Percentiles rank a stretch among this genome's conserved stretches.
phyloP scores from a whole-genome alignment of 2,797 vertebrate genomes.

The Etheostoma nigrum region DNA sequence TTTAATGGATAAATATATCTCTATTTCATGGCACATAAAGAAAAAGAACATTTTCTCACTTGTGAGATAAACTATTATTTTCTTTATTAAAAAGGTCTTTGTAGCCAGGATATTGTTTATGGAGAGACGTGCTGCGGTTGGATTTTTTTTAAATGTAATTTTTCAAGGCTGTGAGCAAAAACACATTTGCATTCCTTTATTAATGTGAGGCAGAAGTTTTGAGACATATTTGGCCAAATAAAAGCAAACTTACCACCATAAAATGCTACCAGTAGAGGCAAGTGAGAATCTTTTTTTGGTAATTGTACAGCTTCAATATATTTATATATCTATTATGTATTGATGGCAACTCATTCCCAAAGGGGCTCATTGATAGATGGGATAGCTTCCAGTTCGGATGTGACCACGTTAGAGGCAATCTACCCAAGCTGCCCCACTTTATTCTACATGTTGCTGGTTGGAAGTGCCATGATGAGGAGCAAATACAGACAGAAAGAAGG shows the following conservation, averaged over 20 bases:
- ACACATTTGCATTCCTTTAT: background rate
- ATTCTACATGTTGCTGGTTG: constrained; percentile 59
- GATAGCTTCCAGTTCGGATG: constrained; percentile 53
- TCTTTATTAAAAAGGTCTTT: background rate
- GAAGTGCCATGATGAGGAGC: constrained; percentile 52
- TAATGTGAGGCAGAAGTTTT: background rate
- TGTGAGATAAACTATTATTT: background rate
- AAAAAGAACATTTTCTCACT: background rate
- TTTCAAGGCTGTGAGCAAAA: background rate
- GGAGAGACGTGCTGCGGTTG: background rate
- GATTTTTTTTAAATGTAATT: background rate
- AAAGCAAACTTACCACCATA: background rate
- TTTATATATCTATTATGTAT: constrained; percentile 40
- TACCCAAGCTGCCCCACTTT: constrained; percentile 43
- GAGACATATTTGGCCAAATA: background rate
- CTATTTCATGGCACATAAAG: background rate
- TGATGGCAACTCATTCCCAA: constrained; percentile 25
- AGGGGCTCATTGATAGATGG: constrained; percentile 41
- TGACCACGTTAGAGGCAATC: constrained; percentile 47
- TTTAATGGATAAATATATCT: background rate
- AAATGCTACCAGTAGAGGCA: background rate
- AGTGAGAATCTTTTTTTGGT: constrained; percentile 1
- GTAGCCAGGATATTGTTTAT: constrained; percentile 7
- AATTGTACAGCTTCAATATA: constrained; percentile 29
- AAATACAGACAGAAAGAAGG: constrained; percentile 47